Percentiles rank a stretch among this genome's conserved stretches.
phyloP scores from a whole-genome alignment of 2,113 vertebrate species.

The Nothobranchius kuhntae region DNA sequence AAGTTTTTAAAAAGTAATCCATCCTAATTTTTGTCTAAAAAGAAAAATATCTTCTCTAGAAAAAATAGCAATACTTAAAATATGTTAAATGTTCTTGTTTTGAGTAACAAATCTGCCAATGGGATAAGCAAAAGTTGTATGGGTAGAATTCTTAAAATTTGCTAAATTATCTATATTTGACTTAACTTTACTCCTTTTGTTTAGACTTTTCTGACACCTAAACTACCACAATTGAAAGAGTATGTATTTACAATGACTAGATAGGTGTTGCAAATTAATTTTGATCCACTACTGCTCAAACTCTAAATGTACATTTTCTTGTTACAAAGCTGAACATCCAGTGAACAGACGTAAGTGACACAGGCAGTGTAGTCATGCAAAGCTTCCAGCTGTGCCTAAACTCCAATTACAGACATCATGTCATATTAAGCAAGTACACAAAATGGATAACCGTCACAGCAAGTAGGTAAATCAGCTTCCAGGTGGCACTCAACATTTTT shows the following conservation, averaged over 20 bases:
- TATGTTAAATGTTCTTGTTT: too few relatives aligned
- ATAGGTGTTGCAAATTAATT: not conserved
- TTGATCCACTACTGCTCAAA: not conserved
- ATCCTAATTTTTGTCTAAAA: too few relatives aligned
- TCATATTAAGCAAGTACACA: conserved; percentile 23
- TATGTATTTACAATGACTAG: not conserved
- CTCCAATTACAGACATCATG: conserved; percentile 14
- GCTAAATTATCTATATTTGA: too few relatives aligned
- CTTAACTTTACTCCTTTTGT: too few relatives aligned
- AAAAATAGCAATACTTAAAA: too few relatives aligned
- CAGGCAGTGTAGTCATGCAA: conserved; percentile 12
- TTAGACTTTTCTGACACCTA: not conserved
- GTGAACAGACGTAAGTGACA: conserved; percentile 1
- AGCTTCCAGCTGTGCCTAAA: conserved; percentile 12
- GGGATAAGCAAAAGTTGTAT: too few relatives aligned
- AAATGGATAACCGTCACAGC: conserved; percentile 19
- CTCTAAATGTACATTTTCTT: not conserved
- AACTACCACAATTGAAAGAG: not conserved
- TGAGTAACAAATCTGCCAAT: too few relatives aligned
- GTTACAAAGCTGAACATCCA: not conserved
- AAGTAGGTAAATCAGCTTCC: conserved; percentile 14
- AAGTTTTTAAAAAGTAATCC: too few relatives aligned
- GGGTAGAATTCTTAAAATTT: too few relatives aligned
- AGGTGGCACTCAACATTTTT: conserved; percentile 39
- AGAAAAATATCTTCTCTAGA: too few relatives aligned